Conservation (phyloP, 1,140 invertebrate genomes). For the Monomorium pharaonis region DNA sequence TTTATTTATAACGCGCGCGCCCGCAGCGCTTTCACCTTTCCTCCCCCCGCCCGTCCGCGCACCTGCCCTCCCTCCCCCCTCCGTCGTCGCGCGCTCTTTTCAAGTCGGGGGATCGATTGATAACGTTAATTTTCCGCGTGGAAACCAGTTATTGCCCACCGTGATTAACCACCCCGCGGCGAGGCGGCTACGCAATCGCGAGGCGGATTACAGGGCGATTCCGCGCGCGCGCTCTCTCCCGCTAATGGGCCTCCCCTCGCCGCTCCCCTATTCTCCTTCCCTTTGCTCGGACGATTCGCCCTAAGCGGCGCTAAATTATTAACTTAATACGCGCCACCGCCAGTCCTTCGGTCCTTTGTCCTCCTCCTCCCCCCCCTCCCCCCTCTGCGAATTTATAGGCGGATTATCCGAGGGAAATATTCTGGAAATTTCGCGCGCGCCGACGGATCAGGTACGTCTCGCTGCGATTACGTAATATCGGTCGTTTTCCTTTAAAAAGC, state of each 20-base stretch:
- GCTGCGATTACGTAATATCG: conserved; percentile 10
- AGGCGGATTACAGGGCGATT: conserved; percentile 48
- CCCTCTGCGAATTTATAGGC: conserved; percentile 9
- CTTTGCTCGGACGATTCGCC: conserved; percentile 50
- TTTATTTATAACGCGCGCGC: conserved; percentile 34
- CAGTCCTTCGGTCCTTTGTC: conserved; percentile 8
- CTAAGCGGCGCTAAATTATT: conserved; percentile 51
- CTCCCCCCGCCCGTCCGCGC: no score
- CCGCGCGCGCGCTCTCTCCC: conserved; percentile 35
- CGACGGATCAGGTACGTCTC: neutral
- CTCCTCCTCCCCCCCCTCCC: no score
- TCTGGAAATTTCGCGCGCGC: neutral
- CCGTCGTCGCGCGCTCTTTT: neutral
- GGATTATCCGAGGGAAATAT: conserved; percentile 38
- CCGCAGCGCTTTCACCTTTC: neutral
- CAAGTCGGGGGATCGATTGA: neutral
- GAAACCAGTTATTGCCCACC: conserved; percentile 53
- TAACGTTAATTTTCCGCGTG: conserved; percentile 18
- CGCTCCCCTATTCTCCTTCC: no score
- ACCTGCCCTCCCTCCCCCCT: no score
- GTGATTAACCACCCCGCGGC: conserved; percentile 55
- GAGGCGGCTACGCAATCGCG: conserved; percentile 54
- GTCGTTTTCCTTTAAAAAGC: neutral
- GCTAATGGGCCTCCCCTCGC: conserved; percentile 59
- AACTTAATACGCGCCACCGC: conserved; percentile 39